phyloP scores from a whole-genome alignment of 2,888 invertebrate species.

The Leptinotarsa tumamoca region DNA sequence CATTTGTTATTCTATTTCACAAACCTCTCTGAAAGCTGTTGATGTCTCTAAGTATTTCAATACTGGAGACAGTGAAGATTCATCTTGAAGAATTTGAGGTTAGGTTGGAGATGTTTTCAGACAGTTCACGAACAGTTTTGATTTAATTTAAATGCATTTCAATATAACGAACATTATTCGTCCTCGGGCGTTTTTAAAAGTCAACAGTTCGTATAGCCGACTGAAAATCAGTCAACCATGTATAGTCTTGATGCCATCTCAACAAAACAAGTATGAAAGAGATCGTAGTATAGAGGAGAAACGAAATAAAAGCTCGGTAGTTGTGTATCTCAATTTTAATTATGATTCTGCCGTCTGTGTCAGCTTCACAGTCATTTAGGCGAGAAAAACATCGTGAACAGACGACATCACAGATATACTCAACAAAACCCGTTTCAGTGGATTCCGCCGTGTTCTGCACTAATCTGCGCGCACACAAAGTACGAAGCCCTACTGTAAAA shows the following conservation, averaged over 20 bases:
- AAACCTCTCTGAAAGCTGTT: no score
- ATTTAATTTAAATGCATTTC: no score
- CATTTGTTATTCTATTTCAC: no score
- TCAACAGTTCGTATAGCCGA: neutral
- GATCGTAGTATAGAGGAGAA: conserved; percentile 22
- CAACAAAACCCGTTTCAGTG: conserved; percentile 61
- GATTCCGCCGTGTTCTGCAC: conserved; percentile 54
- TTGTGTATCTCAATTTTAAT: conserved; percentile 60
- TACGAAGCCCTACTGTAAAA: conserved; percentile 64
- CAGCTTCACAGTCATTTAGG: conserved; percentile 63
- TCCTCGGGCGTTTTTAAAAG: neutral
- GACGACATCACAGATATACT: conserved; percentile 61
- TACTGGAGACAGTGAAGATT: no score
- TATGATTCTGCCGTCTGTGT: conserved; percentile 59
- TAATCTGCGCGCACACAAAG: conserved; percentile 59
- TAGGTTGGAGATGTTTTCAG: no score
- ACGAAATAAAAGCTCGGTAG: conserved; percentile 43
- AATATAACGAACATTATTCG: no score
- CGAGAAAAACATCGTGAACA: conserved; percentile 62
- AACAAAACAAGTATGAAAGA: neutral
- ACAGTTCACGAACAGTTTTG: no score
- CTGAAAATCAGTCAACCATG: no score
- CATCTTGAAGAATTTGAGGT: no score
- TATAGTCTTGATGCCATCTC: neutral
- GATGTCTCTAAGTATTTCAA: no score